A percentile compares a stretch with the other conserved stretches of the same genome.
These are phyloP conservation scores for Autographa gamma DNA, from an alignment of 2,888 invertebrate genomes.

Conservation along the genomic window DNA sequence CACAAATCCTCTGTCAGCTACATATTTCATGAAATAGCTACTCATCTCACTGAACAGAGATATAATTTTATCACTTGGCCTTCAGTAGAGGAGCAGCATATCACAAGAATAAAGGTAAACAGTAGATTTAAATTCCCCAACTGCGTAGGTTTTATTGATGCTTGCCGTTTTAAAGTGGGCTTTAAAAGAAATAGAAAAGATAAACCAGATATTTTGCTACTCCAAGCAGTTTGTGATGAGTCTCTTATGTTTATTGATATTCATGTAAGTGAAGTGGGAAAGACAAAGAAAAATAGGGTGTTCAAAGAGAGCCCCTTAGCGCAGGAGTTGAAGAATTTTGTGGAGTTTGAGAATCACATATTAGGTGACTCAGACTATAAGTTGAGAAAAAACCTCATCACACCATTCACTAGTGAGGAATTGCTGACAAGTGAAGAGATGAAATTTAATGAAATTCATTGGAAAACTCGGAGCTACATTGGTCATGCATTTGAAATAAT, in stretches of 20 bases:
- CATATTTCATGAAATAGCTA: constrained; percentile 80
- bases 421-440: constrained; percentile 82
- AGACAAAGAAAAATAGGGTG: constrained; percentile 75
- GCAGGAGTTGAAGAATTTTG: constrained; percentile 75
- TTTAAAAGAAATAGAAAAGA: constrained; percentile 71
- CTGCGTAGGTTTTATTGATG: constrained; percentile 84
- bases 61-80: constrained; percentile 82
- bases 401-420: constrained; percentile 81
- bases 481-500: constrained; percentile 81
- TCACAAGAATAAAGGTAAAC: constrained; percentile 82
- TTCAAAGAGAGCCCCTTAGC: constrained; percentile 78
- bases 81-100: constrained; percentile 80
- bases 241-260: constrained; percentile 79
- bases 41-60: constrained; percentile 72
- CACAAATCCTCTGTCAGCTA: constrained; percentile 81
- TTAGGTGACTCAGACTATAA: constrained; percentile 81
- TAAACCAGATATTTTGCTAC: constrained; percentile 72
- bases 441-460: constrained; percentile 83
- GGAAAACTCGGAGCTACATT: constrained; percentile 80
- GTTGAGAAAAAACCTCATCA: constrained; percentile 78
- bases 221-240: constrained; percentile 86
- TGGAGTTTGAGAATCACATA: constrained; percentile 83
- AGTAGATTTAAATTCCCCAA: constrained; percentile 82
- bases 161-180: constrained; percentile 78
- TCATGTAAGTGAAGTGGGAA: constrained; percentile 77